Conservation (phyloP, 2,888 invertebrate species). For the Zygaena filipendulae region DNA sequence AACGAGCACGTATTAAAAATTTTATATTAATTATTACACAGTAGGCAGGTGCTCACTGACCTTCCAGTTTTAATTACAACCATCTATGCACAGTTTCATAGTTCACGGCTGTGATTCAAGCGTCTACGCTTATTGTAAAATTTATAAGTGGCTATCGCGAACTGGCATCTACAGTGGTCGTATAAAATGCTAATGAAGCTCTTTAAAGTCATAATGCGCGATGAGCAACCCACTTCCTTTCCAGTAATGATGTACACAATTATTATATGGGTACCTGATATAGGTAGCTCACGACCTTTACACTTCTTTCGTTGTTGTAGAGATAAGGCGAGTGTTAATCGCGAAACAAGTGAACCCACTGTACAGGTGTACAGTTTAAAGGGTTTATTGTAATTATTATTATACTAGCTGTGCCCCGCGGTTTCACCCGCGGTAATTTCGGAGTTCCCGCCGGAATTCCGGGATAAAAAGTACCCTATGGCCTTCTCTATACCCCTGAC, state of each 20-base stretch:
- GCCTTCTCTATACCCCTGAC: no score
- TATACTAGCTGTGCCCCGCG: no score
- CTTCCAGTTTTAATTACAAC: constrained; percentile 62
- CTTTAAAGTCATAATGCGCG: constrained; percentile 58
- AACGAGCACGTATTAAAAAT: constrained; percentile 53
- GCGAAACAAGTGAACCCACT: no score
- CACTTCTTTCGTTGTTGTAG: constrained; percentile 43
- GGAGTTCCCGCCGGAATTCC: no score
- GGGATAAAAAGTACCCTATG: no score
- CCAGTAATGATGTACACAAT: constrained; percentile 50
- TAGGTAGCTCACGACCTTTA: constrained; percentile 57
- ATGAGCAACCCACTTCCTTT: constrained; percentile 47
- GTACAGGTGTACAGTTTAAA: no score
- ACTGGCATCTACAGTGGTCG: constrained; percentile 34
- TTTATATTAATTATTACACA: constrained; percentile 46
- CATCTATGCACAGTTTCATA: constrained; percentile 48
- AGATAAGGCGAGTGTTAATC: constrained; percentile 45
- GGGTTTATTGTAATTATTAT: no score
- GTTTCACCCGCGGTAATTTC: no score
- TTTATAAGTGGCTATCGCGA: constrained; percentile 43
- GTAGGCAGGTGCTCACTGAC: constrained; percentile 58
- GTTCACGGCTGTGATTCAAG: constrained; percentile 65
- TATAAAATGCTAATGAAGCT: constrained; percentile 43
- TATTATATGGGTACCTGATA: constrained; percentile 62
- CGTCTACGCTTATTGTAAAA: constrained; percentile 45